Base-by-base conservation (phyloP, 2,113 vertebrate genomes). In the Channa argus region DNA sequence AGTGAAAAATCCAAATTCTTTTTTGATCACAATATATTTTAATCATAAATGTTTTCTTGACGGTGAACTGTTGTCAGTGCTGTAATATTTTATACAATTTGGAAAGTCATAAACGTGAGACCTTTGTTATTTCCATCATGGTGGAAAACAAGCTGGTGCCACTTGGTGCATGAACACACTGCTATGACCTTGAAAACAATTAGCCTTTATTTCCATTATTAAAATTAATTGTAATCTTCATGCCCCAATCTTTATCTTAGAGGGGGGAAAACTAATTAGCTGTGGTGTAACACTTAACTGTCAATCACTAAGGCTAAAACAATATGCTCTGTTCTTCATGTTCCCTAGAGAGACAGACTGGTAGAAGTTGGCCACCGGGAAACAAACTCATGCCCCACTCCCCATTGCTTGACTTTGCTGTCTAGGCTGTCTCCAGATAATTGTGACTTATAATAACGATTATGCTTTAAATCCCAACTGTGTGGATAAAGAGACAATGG, bases 151-250 rank as follows among this genome's bases (percentile, higher is more conserved):
- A 60, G 47, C 79, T 58, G 59, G 14, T 82, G 64, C 71, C 78
- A 66, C 15, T 54, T 79, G 24, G 24, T 24, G 64, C 56, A 81
- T 60, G 58, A 15, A 38, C 4, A 56, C 7, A n/a, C 38, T 63
- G 63, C 67, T 74, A 15, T 79, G 81, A 89, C 92, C 88, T 93
- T 92, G 84, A 89, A 93, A 89, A 90, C 83, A 91, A 91, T 89
- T 80, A 83, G 50, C 74, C 74, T 79, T 79, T 83, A 80, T 66
- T 75, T 61, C 76, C 54, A 77, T 82, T 86, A 90, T 89, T 71
- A 83, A 71, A 84, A 84, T 88, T 75, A 87, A 93, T 86, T 85
- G 77, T 88, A 85, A 88, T 80, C 43, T 62, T 81, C 77, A 80
- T 82, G 73, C 85, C 82, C 78, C 61, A 83, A 63, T 92, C 86